Evolutionary conservation across 2,113 vertebrate genomes (phyloP), one percentile per base, ranked within the genome.

Genomic region (Bucco capensis): DNA sequence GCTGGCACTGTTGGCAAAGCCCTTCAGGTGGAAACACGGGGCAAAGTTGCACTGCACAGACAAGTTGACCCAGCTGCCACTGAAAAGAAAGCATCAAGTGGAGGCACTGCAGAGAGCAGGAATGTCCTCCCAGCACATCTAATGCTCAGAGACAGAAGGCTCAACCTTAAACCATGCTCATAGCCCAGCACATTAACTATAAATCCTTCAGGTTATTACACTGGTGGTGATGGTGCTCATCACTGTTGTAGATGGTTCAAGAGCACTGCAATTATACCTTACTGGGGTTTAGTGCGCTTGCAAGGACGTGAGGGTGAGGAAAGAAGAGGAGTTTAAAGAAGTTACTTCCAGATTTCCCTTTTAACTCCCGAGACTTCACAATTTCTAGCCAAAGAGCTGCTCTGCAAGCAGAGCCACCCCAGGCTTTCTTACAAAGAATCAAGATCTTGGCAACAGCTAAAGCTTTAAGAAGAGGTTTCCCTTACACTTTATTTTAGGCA

Each of bases 151-250:
- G 14, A 33, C 2, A 3, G 13, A 82, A 78, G 24, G 9, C 9
- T 6, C 23, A 54, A 17, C 17, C 30, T 64, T 46, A 49, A 64
- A 9, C 30, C 46, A 23, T 0, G 6, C 25, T 42, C 25, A 27
- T 7, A 69, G 71, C 14, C 31, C 47, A 47, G 44, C 31, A 72
- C 0, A 0, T 18, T 19, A 70, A 35, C 38, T 11, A 12, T 14
- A 67, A 78, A 56, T 7, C 8, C 44, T 57, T 2, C 12, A 10
- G 40, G 37, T 61, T 13, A 33, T 56, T 13, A 11, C 22, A 8
- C 11, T 10, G 33, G 4, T n/a, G 2, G 0, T 16, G 10, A 67
- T 4, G 16, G 28, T 15, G 19, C 31, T 27, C 65, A 4, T 13
- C 10, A 25, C 49, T 50, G 24, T 27, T 50, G 2, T 0, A 37